Evolutionary conservation across 2,888 invertebrate genomes (phyloP).

Genomic region (Nomada goodeniana): DNA sequence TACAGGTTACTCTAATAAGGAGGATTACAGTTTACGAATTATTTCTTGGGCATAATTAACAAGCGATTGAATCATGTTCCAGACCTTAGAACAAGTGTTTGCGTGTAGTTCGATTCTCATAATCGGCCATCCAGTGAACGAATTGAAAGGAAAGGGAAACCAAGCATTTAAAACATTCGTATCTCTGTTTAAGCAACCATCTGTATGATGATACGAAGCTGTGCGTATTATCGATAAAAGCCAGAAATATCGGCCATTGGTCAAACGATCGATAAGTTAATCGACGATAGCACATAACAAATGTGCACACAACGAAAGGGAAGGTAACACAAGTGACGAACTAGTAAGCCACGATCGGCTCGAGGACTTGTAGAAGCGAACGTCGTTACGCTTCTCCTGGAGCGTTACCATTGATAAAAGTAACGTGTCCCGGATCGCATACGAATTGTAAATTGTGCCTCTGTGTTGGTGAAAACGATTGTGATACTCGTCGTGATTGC

Average conservation of each 20-base stretch:
- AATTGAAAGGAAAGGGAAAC: not conserved
- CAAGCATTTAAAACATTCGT: not conserved
- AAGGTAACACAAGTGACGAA: slow-evolving; percentile 16
- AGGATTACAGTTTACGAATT: no score
- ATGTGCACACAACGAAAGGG: slow-evolving; percentile 9
- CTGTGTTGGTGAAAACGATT: slow-evolving; percentile 34
- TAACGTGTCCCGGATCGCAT: not conserved
- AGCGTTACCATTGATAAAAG: not conserved
- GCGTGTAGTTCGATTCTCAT: not conserved
- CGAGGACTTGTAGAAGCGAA: not conserved
- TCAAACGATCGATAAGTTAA: slow-evolving; percentile 64
- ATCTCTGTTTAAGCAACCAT: not conserved
- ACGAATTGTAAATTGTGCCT: not conserved
- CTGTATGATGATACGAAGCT: not conserved
- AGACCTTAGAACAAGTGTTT: not conserved
- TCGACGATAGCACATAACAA: slow-evolving; percentile 35
- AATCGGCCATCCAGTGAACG: not conserved
- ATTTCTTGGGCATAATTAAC: no score
- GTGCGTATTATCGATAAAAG: not conserved
- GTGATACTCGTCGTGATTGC: slow-evolving; percentile 13
- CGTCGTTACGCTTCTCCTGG: not conserved
- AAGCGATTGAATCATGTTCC: no score
- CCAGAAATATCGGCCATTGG: slow-evolving; percentile 19
- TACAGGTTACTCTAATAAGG: no score
- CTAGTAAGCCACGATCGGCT: not conserved